Evolutionary conservation across 2,797 vertebrate genomes (phyloP), one percentile per base, ranked within the genome.

Genomic region (Clarias pachynema): DNA sequence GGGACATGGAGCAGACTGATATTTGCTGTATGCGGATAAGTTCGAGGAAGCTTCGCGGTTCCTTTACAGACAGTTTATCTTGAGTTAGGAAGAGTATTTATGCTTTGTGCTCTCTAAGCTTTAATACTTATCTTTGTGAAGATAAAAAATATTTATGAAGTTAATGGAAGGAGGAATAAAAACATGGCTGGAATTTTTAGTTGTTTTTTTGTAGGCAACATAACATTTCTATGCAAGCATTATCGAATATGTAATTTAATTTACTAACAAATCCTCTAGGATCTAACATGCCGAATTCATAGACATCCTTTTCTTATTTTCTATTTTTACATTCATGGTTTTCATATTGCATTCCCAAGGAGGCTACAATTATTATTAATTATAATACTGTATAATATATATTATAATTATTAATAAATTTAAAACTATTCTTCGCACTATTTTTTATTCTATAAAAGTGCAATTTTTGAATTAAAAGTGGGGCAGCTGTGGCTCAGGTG

Each of bases 1-100:
- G 18, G 77, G 84, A 83, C 68, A 65, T 70, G 82, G 82, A 85
- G 53, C 63, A 77, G 84, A 86, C 80, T 81, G 80, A 72, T 81
- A 78, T 84, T 88, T 78, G 70, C 65, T 79, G 66, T 65, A 63
- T 60, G 65, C 31, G 49, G 82, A 84, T 34, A 86, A 66, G 63
- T 78, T 57, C 24, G 60, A 80, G 40, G 72, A 57, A 80, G 74
- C 44, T 16, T 24, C 63, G 8, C n/a, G 12, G n/a, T 69, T 81
- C 80, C 65, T 34, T 49, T 26, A 69, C 40, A 77, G 44, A 63
- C 9, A 70, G 37, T 65, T 72, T 83, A 79, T 79, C 81, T 81
- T 63, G 26, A 84, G 79, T 68, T 83, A 53, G 69, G 82, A 74
- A 20, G 75, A 74, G 49, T 72, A 66, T 56, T 44, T 77, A 37